A percentile compares a stretch with the other conserved stretches of the same genome.
Evolutionary conservation across 2,888 invertebrate genomes (phyloP).

Genomic region (Eudemis profundana): DNA sequence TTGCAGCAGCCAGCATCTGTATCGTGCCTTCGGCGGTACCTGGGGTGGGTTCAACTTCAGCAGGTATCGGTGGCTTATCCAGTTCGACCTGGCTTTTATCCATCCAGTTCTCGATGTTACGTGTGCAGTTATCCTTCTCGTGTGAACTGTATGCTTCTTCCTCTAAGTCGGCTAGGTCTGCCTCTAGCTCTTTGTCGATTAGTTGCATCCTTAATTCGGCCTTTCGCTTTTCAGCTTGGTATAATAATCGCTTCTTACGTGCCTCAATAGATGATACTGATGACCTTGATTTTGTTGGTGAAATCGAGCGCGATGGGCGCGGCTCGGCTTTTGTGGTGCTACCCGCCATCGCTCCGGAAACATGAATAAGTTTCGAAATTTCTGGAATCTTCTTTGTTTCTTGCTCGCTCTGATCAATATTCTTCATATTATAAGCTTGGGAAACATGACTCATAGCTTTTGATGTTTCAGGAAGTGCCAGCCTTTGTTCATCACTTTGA

Average conservation of each 20-base stretch:
- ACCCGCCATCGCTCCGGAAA: not conserved
- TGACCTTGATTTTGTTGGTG: not conserved
- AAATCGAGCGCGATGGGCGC: not conserved
- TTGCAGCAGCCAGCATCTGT: not conserved
- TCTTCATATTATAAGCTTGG: no score
- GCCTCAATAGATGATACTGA: not conserved
- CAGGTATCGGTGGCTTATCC: not conserved
- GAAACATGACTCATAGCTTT: no score
- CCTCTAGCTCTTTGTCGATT: constrained; percentile 20
- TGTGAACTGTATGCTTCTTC: constrained; percentile 1
- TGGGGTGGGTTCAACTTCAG: not conserved
- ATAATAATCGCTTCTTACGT: not conserved
- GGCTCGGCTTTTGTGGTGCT: not conserved
- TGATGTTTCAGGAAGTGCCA: no score
- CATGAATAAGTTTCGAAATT: no score
- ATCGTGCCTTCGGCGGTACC: not conserved
- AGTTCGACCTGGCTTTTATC: not conserved
- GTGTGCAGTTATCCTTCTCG: not conserved
- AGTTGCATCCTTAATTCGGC: constrained; percentile 13
- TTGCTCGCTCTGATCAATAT: no score
- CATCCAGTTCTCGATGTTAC: not conserved
- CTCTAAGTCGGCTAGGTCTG: constrained; percentile 27
- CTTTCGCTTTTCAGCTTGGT: constrained; percentile 21
- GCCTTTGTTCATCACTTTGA: no score
- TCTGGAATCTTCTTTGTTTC: no score